These are phyloP conservation scores for Acinonyx jubatus DNA, from an alignment of 2,113 vertebrate species.

Conservation along the genomic window DNA sequence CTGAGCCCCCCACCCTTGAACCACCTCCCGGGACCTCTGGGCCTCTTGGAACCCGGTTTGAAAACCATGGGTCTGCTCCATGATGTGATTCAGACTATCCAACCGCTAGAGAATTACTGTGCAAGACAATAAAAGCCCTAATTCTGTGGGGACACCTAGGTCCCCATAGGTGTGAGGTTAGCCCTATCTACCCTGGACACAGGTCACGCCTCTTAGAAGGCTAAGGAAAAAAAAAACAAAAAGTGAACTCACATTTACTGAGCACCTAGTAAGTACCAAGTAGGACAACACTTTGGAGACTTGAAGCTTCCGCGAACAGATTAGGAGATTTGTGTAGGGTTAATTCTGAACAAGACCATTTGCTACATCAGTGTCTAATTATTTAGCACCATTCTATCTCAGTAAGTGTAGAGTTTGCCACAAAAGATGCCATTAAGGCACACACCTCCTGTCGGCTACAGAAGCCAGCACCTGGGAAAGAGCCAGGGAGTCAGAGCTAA, in stretches of 20 bases:
- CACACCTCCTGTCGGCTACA: neutral
- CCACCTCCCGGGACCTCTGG: neutral
- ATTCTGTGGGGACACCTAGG: neutral
- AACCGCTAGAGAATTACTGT: neutral
- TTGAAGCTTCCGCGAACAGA: neutral
- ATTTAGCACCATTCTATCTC: conserved; percentile 18
- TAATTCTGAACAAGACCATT: neutral
- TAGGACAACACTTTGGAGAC: neutral
- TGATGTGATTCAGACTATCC: neutral
- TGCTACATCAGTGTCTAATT: conserved; percentile 38
- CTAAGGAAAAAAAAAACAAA: neutral
- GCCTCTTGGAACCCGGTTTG: neutral
- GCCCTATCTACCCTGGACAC: neutral
- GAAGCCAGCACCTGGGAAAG: neutral
- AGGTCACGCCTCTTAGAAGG: neutral
- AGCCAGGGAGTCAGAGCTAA: neutral
- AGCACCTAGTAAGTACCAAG: neutral
- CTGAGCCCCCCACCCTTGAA: neutral
- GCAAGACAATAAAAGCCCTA: neutral
- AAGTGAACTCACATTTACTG: neutral
- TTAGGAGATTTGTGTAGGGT: neutral
- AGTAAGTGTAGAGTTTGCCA: neutral
- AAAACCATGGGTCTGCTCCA: neutral
- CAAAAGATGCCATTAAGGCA: neutral
- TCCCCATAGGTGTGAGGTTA: neutral